phyloP scores from a whole-genome alignment of 2,888 invertebrate genomes.

The Platycheirus albimanus region DNA sequence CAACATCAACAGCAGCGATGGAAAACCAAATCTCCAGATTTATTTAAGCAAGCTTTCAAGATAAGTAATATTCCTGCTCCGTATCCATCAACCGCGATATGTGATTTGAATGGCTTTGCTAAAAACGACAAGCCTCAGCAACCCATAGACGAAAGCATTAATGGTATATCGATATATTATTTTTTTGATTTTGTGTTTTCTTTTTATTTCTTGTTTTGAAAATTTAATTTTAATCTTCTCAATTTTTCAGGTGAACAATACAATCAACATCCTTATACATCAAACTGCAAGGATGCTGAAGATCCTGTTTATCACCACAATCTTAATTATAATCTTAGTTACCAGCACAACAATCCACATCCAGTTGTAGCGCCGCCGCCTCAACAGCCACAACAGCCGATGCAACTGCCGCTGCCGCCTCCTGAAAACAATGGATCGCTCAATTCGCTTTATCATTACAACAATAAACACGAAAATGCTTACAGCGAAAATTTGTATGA shows the following conservation, averaged over 20 bases:
- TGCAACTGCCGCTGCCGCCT: slow-evolving; percentile 21
- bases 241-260: slow-evolving; percentile 54
- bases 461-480: slow-evolving; percentile 50
- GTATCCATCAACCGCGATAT: slow-evolving; percentile 73
- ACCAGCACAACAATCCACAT: slow-evolving; percentile 45
- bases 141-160: slow-evolving; percentile 37
- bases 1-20: too few species aligned
- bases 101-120: slow-evolving; percentile 39
- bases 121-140: slow-evolving; percentile 54
- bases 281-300: slow-evolving; percentile 36
- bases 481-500: slow-evolving; percentile 61
- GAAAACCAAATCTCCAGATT: slow-evolving; percentile 58
- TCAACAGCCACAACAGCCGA: too few species aligned
- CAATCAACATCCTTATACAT: slow-evolving; percentile 22
- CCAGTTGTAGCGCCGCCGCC: too few species aligned
- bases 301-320: slow-evolving; percentile 49
- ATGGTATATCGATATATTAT: too few species aligned
- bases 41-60: slow-evolving; percentile 63
- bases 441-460: slow-evolving; percentile 52
- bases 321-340: slow-evolving; percentile 35
- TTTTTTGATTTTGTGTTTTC: too few species aligned
- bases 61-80: slow-evolving; percentile 76
- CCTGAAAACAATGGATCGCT: slow-evolving; percentile 48
- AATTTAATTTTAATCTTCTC: background rate
- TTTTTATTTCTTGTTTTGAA: too few species aligned